Base-by-base conservation (phyloP, 2,113 vertebrate species). In the Catharus minimus region DNA sequence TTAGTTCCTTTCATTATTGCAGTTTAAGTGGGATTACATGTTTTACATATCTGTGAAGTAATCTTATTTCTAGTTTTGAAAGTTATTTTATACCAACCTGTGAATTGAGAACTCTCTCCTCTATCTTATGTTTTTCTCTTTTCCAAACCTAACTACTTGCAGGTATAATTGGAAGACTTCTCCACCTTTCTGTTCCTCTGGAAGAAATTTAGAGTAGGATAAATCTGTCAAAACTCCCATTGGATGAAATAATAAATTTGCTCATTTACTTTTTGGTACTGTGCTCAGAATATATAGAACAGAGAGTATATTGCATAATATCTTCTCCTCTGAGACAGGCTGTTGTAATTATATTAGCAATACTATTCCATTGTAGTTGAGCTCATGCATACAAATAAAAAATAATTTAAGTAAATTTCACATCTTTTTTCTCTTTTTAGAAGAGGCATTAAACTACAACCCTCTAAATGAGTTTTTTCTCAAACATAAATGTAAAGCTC, bases 1-100 rank as follows among this genome's bases (percentile, higher is more conserved):
- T 95, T 92, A 94, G 74, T 72, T 71, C 81, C 49, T 93, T 91
- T 91, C 68, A 82, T 95, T 95, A 92, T 90, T 95, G 84, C 53
- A 75, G 44, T 82, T 87, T 81, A 60, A 53, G 15, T 89, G 52
- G 93, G 89, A 94, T 95, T 95, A 89, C 4, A 16, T 83, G 46
- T 39, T 81, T 88, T 72, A 73, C 15, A 15, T 38, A 46, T 16
- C 46, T 60, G 53, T 78, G 44, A 67, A 90, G 33, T 79, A 13
- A 36, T 69, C 67, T 66, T 80, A 71, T 47, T 84, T 90, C 67
- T 74, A 38, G 57, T 67, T 78, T 71, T 73, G 72, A 86, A 76
- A 82, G 27, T 62, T 90, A 56, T 74, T 94, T 94, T 72, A 69
- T 55, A 78, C 41, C n/a, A 66, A 13, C 28, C 17, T 23, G 21